Conservation (phyloP, 2,888 invertebrate species). For the Cheilosia urbana region DNA sequence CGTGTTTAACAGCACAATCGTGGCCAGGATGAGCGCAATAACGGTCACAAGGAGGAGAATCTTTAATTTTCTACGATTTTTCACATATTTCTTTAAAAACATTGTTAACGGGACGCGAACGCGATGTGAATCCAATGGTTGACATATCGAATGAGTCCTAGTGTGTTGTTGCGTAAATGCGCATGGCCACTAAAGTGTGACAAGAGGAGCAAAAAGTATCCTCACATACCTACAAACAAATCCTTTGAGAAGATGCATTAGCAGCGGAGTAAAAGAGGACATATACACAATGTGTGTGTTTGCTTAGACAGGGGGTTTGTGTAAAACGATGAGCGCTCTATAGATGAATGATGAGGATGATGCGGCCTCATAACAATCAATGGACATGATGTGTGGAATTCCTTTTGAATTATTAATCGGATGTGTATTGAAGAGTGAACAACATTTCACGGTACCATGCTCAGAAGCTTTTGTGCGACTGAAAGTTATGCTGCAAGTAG, state of each 20-base stretch:
- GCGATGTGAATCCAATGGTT: conserved; percentile 66
- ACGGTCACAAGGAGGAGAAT: conserved; percentile 81
- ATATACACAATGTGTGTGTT: conserved; percentile 23
- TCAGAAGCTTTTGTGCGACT: conserved; percentile 10
- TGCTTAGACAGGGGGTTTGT: conserved; percentile 43
- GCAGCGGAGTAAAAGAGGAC: not conserved
- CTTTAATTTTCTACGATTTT: conserved; percentile 82
- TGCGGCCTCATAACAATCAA: conserved; percentile 61
- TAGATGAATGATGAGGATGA: conserved; percentile 54
- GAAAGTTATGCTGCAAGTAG: conserved; percentile 22
- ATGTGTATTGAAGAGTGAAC: conserved; percentile 65
- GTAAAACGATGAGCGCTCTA: conserved; percentile 22
- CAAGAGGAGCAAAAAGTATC: conserved; percentile 9
- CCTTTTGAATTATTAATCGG: conserved; percentile 65
- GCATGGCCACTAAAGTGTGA: conserved; percentile 54
- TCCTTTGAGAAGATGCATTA: conserved; percentile 16
- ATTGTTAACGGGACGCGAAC: conserved; percentile 77
- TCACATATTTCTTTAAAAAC: conserved; percentile 83
- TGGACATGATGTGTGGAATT: conserved; percentile 61
- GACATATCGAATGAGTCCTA: conserved; percentile 64
- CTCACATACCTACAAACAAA: not conserved
- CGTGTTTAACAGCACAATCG: conserved; percentile 80
- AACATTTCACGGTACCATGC: conserved; percentile 37
- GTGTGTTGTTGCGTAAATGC: conserved; percentile 68
- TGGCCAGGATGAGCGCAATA: conserved; percentile 80